Percentiles rank a stretch among this genome's conserved stretches.
Conservation (phyloP, 2,797 vertebrate genomes). For the Pogonophryne albipinna region DNA sequence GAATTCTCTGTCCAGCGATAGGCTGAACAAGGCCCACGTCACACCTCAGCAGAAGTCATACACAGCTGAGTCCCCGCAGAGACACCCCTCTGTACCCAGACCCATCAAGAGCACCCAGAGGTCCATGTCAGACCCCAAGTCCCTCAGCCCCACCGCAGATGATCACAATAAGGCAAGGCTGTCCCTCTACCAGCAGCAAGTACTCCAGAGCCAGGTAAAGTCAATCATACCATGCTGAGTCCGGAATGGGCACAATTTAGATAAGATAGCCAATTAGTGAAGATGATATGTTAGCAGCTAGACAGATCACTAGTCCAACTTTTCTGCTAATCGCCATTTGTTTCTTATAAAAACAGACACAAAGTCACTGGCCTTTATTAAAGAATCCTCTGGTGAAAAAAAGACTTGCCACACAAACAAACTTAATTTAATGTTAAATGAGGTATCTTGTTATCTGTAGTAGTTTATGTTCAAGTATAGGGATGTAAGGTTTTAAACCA, state of each 20-base stretch:
- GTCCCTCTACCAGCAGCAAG: slow-evolving; percentile 94
- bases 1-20: slow-evolving; percentile 93
- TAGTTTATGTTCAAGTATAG: not conserved
- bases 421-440: not conserved
- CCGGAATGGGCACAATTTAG: not conserved
- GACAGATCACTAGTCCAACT: not conserved
- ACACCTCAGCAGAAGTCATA: slow-evolving; percentile 97
- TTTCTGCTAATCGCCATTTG: not conserved
- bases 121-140: slow-evolving; percentile 97
- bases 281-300: not conserved
- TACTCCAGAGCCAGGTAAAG: slow-evolving; percentile 95
- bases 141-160: slow-evolving; percentile 96
- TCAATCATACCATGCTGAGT: slow-evolving; percentile 20
- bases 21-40: slow-evolving; percentile 97
- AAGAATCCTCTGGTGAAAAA: not conserved
- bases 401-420: not conserved
- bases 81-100: slow-evolving; percentile 93
- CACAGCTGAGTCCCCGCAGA: slow-evolving; percentile 89
- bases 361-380: not conserved
- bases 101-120: slow-evolving; percentile 98
- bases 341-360: not conserved
- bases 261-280: not conserved
- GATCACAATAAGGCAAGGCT: slow-evolving; percentile 95
- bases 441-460: not conserved
- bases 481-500: slow-evolving; percentile 1